Evolutionary conservation across 2,113 vertebrate species (phyloP).

Genomic region (Rhagologus leucostigma): DNA sequence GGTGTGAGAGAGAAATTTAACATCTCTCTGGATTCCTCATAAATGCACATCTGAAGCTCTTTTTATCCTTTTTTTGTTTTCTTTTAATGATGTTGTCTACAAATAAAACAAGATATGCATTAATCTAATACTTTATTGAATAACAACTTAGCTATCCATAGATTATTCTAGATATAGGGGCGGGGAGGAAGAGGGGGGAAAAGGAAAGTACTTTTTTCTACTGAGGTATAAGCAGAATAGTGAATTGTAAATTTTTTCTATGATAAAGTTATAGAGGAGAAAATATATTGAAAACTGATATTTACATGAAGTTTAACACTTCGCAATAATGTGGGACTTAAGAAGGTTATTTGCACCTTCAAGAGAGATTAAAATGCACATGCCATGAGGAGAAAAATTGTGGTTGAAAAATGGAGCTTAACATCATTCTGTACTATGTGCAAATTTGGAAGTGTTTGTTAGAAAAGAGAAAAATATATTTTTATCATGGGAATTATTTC

Average conservation of each 20-base stretch:
- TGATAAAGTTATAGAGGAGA: neutral
- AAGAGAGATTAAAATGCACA: neutral
- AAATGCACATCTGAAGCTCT: neutral
- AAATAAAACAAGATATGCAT: neutral
- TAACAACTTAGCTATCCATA: neutral
- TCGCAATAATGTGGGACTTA: fast-evolving
- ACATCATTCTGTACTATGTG: neutral
- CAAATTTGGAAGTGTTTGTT: neutral
- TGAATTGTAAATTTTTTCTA: neutral
- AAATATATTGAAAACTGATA: neutral
- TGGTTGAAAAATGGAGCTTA: neutral
- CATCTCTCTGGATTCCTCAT: neutral
- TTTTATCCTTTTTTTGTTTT: neutral
- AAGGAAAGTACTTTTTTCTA: neutral
- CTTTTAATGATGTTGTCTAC: neutral
- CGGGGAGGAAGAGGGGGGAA: fast-evolving
- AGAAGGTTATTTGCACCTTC: neutral
- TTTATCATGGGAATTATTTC: neutral
- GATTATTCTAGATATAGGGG: neutral
- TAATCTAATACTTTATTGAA: neutral
- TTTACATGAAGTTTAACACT: neutral
- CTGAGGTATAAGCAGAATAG: neutral
- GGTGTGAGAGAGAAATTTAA: neutral
- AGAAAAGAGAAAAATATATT: neutral
- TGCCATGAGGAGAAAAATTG: neutral